A percentile compares a stretch with the other conserved stretches of the same genome.
phyloP scores from a whole-genome alignment of 1,140 invertebrate species.

The Holcopasites calliopsidis region DNA sequence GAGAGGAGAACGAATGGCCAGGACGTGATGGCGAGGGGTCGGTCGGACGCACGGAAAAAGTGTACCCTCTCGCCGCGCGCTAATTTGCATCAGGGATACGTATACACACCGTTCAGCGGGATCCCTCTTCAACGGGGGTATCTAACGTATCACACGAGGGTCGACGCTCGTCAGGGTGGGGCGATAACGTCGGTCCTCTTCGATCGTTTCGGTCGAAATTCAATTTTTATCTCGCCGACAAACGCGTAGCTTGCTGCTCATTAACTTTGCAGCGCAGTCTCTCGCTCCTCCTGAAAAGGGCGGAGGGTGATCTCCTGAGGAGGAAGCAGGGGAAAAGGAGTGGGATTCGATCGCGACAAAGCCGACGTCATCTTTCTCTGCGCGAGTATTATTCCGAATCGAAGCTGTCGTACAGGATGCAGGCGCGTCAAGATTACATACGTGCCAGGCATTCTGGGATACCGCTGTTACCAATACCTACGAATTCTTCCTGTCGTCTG shows the following conservation, averaged over 20 bases:
- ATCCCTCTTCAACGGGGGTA: slow-evolving; percentile 34
- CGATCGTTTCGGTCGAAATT: slow-evolving; percentile 17
- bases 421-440: slow-evolving; percentile 50
- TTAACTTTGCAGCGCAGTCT: not conserved
- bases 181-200: slow-evolving; percentile 26
- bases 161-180: not conserved
- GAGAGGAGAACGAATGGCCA: slow-evolving; percentile 38
- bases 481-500: slow-evolving; percentile 39
- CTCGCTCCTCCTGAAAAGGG: not conserved
- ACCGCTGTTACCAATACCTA: slow-evolving; percentile 25
- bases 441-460: slow-evolving; percentile 53
- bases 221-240: slow-evolving; percentile 19
- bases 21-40: not conserved
- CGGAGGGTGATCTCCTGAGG: not conserved
- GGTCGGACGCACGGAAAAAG: not conserved
- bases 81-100: slow-evolving; percentile 53
- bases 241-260: not conserved
- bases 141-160: slow-evolving; percentile 31
- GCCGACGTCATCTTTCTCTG: slow-evolving; percentile 22
- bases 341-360: not conserved
- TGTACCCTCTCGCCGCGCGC: slow-evolving; percentile 25
- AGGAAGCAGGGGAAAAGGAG: not conserved
- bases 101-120: not conserved
- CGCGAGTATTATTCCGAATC: slow-evolving; percentile 38
- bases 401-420: slow-evolving; percentile 34